phyloP scores from a whole-genome alignment of 2,888 invertebrate species.

The Emmelina monodactyla region DNA sequence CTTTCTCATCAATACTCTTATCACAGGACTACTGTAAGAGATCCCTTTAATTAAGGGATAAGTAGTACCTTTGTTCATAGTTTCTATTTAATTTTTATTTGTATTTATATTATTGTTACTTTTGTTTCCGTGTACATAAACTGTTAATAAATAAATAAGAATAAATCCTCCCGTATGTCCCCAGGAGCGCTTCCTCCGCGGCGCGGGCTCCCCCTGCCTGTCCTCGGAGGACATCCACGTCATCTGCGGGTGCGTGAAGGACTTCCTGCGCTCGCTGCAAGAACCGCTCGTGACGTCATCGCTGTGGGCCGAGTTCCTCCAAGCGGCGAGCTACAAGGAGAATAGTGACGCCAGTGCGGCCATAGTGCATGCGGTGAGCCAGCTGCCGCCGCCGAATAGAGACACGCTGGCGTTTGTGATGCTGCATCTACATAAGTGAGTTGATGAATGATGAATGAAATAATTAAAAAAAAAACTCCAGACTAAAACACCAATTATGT shows the following conservation, averaged over 20 bases:
- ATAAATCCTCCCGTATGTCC: too few relatives aligned
- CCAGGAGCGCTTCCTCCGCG: conserved; percentile 85
- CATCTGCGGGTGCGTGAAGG: conserved; percentile 92
- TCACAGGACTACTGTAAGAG: too few relatives aligned
- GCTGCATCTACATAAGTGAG: conserved; percentile 84
- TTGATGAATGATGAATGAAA: too few relatives aligned
- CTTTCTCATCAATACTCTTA: too few relatives aligned
- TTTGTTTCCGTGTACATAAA: too few relatives aligned
- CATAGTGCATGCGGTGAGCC: conserved; percentile 78
- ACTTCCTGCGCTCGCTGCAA: conserved; percentile 86
- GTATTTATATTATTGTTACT: too few relatives aligned
- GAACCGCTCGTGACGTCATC: conserved; percentile 88
- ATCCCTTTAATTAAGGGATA: too few relatives aligned
- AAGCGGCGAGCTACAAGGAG: conserved; percentile 68
- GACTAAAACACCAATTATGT: too few relatives aligned
- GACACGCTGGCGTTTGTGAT: conserved; percentile 94
- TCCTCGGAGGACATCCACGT: conserved; percentile 81
- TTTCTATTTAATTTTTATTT: too few relatives aligned
- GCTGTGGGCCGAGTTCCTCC: conserved; percentile 83
- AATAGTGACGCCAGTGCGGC: conserved; percentile 69
- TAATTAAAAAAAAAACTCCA: too few relatives aligned
- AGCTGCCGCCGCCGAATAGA: conserved; percentile 90
- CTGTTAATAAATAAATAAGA: too few relatives aligned
- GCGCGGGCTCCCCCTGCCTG: conserved; percentile 85
- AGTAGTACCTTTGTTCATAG: too few relatives aligned